These are phyloP conservation scores for Drosophila pectinifera DNA, from an alignment of 1,140 invertebrate species.

Conservation along the genomic window DNA sequence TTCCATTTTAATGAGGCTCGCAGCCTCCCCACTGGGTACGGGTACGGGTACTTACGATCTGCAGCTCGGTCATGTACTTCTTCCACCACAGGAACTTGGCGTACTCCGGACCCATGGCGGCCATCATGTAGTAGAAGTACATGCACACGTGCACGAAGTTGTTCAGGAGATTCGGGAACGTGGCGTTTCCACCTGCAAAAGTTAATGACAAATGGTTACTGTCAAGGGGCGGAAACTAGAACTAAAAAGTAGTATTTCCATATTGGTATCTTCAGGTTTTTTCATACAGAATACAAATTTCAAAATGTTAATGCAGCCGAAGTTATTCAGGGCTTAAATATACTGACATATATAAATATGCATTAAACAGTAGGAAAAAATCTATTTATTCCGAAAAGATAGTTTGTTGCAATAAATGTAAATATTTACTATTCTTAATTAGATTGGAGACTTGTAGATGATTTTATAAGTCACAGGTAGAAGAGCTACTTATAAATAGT, in stretches of 20 bases:
- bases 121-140: conserved; percentile 96
- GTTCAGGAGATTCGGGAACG: conserved; percentile 96
- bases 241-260: background rate
- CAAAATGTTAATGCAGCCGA: background rate
- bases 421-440: no score
- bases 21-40: no score
- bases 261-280: background rate
- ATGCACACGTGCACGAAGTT: conserved; percentile 97
- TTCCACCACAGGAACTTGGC: conserved; percentile 98
- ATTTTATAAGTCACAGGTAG: no score
- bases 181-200: conserved; percentile 93
- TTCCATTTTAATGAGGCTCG: conserved; percentile 54
- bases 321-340: background rate
- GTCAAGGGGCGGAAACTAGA: background rate
- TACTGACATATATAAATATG: background rate
- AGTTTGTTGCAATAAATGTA: no score
- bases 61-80: conserved; percentile 95
- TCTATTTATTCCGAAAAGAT: no score
- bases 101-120: conserved; percentile 95
- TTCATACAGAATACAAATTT: background rate
- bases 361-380: background rate
- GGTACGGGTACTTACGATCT: conserved; percentile 93
- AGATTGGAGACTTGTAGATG: no score
- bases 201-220: background rate
- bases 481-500: background rate